Evolutionary conservation across 2,888 invertebrate genomes (phyloP).

Genomic region (Micropterix aruncella): DNA sequence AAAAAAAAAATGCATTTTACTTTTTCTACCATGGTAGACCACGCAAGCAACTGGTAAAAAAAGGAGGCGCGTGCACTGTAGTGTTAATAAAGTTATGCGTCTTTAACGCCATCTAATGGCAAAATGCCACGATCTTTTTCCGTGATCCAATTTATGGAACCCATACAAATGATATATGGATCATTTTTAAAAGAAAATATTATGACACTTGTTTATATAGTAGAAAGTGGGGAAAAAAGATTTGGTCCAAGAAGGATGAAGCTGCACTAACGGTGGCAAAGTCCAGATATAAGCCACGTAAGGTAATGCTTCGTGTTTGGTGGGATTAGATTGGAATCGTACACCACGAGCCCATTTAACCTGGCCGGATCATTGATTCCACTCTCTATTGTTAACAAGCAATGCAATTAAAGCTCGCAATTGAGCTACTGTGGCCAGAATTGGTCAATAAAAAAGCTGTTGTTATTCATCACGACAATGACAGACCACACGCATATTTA

Average conservation of each 20-base stretch:
- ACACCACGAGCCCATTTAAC: background rate
- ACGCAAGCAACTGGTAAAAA: no score
- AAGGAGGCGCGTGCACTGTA: no score
- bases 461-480: conserved; percentile 10
- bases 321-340: conserved; percentile 3
- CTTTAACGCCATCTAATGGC: no score
- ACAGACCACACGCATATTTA: conserved; percentile 12
- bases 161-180: no score
- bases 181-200: no score
- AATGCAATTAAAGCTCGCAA: conserved; percentile 5
- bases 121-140: no score
- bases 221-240: background rate
- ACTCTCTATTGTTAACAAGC: no score
- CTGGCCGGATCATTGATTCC: conserved; percentile 7
- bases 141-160: no score
- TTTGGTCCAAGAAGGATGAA: background rate
- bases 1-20: no score
- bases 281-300: background rate
- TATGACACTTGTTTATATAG: background rate
- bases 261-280: conserved; percentile 2
- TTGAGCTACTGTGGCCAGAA: conserved; percentile 7
- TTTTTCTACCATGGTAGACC: no score
- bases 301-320: conserved; percentile 2
- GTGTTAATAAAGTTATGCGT: no score
- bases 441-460: conserved; percentile 9